Base-by-base conservation (phyloP, 2,888 invertebrate species). In the Drosophila longiperda region DNA sequence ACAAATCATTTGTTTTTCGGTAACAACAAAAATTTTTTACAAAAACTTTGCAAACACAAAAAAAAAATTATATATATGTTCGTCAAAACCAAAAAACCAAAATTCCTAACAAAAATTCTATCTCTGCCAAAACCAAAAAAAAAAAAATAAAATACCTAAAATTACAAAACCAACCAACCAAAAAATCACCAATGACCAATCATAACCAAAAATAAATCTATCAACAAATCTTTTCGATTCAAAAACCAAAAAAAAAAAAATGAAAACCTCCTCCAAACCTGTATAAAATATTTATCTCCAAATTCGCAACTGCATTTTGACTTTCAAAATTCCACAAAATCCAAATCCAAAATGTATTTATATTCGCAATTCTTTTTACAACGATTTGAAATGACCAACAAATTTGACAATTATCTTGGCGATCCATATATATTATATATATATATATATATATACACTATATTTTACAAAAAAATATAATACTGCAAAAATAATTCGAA, bases 51-150 rank as follows among this genome's bases (percentile, higher is more conserved):
- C 79, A 78, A 75, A 53, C 61, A 57, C 54, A 75, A 73, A 86
- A 91, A 91, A 91, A 92, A 92, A 92, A 92, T 92, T 92, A 92
- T 92, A 92, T 92, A 92, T 92, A 92, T 92, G 91, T 92, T 92
- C 92, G 92, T 92, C 92, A 92, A 79, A 72, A 79, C 66, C 67
- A 69, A 55, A 53, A 20, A 76, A 73, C 71, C 71, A 82, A 86
- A 89, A 84, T 87, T 82, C 70, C 64, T 70, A 80, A 77, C 64
- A 66, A 76, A 78, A 82, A 78, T 83, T 75, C 58, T 71, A 66
- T 73, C 79, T 80, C 84, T 74, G 65, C 75, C 69, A 83, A 80
- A 61, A 69, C 68, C 69, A 78, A 60, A 73, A 73, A 75, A 60
- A 73, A 73, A 75, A 76, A 26, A 11, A 65, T 26, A 26, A 48